phyloP scores from a whole-genome alignment of 92 coral and sea anemone genomes.

The Bergia sp. region DNA sequence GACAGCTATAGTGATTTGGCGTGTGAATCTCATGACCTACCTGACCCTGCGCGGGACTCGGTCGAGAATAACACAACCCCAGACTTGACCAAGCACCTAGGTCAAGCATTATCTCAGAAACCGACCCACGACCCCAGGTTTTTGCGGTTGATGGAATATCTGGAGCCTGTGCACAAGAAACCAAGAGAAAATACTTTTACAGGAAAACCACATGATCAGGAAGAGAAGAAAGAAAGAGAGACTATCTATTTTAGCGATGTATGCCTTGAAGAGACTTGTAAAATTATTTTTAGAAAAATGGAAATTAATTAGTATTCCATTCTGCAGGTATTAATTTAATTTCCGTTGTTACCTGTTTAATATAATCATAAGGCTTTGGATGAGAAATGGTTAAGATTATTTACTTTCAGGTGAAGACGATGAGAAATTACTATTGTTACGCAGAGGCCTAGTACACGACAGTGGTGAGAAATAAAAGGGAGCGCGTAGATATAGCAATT shows the following conservation, averaged over 20 bases:
- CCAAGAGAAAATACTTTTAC: neutral
- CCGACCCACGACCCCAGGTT: constrained; percentile 32
- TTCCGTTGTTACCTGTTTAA: neutral
- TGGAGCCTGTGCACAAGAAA: constrained; percentile 16
- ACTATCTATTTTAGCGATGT: constrained; percentile 6
- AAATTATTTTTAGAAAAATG: constrained; percentile 18
- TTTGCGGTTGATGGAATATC: constrained; percentile 7
- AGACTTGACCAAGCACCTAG: neutral
- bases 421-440: too few species aligned
- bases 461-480: too few species aligned
- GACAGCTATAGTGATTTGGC: neutral
- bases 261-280: constrained; percentile 14
- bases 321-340: neutral
- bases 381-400: neutral
- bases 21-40: neutral
- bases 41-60: neutral
- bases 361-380: neutral
- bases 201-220: constrained; percentile 2
- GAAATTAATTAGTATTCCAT: neutral
- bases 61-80: neutral
- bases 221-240: neutral
- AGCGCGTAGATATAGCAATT: too few species aligned
- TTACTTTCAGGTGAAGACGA: too few species aligned
- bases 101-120: neutral
- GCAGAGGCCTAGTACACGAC: too few species aligned